A percentile compares a stretch with the other conserved stretches of the same genome.
phyloP scores from a whole-genome alignment of 1,140 invertebrate genomes.

The Rhyacophila brunnea region DNA sequence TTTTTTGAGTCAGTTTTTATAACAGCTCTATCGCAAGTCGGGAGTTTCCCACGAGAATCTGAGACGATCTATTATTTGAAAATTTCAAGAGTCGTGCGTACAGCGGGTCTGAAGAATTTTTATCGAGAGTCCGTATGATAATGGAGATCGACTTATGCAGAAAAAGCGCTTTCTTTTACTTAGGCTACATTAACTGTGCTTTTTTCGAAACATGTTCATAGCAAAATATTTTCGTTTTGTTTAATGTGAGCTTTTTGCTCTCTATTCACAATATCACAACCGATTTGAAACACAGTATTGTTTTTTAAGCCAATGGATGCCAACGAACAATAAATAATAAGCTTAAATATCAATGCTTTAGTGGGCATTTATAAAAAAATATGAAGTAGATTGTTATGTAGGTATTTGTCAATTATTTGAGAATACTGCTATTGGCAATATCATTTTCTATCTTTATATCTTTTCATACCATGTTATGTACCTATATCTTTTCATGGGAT shows the following conservation, averaged over 20 bases:
- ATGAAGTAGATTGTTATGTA: too few species aligned
- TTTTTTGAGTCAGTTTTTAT: conserved; percentile 19
- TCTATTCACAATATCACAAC: not conserved
- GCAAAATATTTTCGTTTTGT: not conserved
- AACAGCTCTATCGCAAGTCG: conserved; percentile 25
- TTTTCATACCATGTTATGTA: too few species aligned
- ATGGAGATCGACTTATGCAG: not conserved
- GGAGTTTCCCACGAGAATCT: conserved; percentile 32
- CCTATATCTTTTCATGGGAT: too few species aligned
- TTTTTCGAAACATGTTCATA: not conserved
- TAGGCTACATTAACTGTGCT: not conserved
- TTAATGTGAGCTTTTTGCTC: not conserved
- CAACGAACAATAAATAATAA: too few species aligned
- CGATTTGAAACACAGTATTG: too few species aligned
- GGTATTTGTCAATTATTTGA: too few species aligned
- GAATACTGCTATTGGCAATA: too few species aligned
- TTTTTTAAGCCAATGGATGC: too few species aligned
- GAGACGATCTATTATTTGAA: conserved; percentile 28
- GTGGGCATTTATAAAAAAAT: too few species aligned
- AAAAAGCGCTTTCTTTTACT: not conserved
- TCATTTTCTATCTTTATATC: too few species aligned
- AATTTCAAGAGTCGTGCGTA: conserved; percentile 27
- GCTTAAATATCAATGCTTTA: too few species aligned
- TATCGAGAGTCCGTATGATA: not conserved
- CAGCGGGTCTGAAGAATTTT: conserved; percentile 12